phyloP scores from a whole-genome alignment of 2,797 vertebrate genomes.

The Tangara arthus region DNA sequence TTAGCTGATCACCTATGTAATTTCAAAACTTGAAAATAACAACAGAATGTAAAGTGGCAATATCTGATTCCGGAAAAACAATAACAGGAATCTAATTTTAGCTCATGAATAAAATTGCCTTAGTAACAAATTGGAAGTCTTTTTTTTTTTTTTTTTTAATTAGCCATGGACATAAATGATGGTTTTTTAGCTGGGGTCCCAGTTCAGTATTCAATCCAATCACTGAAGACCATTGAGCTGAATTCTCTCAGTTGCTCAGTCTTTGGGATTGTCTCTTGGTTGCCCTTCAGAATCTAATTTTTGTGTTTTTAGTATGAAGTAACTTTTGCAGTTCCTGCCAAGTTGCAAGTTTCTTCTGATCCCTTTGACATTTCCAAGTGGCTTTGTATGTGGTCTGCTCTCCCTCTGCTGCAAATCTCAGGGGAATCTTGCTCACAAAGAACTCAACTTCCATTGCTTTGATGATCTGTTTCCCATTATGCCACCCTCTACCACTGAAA shows the following conservation, averaged over 20 bases:
- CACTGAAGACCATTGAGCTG: not conserved
- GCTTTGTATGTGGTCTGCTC: not conserved
- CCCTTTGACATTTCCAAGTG: not conserved
- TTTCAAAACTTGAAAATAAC: not conserved
- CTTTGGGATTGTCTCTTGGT: not conserved
- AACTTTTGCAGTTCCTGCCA: not conserved
- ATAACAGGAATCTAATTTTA: not conserved
- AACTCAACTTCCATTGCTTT: not conserved
- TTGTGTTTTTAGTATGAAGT: not conserved
- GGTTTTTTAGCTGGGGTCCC: not conserved
- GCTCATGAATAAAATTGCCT: not conserved
- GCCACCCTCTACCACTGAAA: not conserved
- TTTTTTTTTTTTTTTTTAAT: too few relatives aligned
- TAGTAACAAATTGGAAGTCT: not conserved
- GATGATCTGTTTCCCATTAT: not conserved
- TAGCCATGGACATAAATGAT: fast-evolving
- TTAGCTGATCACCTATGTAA: not conserved
- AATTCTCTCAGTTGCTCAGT: not conserved
- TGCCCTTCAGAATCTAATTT: not conserved
- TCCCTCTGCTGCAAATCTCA: not conserved
- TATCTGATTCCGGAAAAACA: not conserved
- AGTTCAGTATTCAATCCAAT: not conserved
- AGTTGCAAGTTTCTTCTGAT: not conserved
- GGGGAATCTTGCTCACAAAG: not conserved
- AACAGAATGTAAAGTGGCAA: not conserved